phyloP scores from a whole-genome alignment of 2,888 invertebrate genomes.

The Platycheirus albimanus region DNA sequence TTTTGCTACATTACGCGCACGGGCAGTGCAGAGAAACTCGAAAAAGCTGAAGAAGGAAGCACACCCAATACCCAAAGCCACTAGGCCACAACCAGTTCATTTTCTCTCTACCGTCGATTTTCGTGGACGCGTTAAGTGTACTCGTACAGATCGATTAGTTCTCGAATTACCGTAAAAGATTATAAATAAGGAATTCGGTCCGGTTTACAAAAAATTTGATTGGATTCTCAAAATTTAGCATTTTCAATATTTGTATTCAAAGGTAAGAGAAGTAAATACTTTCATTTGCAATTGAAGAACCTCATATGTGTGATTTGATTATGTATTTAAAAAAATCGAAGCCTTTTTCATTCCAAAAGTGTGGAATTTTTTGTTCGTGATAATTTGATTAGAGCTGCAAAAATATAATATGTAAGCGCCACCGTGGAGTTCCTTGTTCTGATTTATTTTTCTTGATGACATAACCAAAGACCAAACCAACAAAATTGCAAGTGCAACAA shows the following conservation, averaged over 20 bases:
- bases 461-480: conserved; percentile 7
- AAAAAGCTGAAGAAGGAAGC: background rate
- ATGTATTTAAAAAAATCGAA: background rate
- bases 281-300: too few relatives aligned
- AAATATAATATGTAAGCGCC: background rate
- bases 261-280: conserved; percentile 15
- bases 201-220: background rate
- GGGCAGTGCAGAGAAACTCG: conserved; percentile 4
- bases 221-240: background rate
- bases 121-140: background rate
- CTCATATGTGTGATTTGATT: background rate
- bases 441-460: conserved; percentile 12
- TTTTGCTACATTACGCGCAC: background rate
- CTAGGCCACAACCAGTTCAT: background rate
- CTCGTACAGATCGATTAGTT: conserved; percentile 2
- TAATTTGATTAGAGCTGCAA: conserved; percentile 7
- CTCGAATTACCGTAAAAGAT: background rate
- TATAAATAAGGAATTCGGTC: background rate
- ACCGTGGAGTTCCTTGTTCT: background rate
- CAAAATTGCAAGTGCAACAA: background rate
- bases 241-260: background rate
- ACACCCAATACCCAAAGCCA: background rate
- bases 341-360: background rate
- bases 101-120: background rate
- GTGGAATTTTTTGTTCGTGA: background rate